Evolutionary conservation across 2,888 invertebrate genomes (phyloP).

Genomic region (Phortica magna): DNA sequence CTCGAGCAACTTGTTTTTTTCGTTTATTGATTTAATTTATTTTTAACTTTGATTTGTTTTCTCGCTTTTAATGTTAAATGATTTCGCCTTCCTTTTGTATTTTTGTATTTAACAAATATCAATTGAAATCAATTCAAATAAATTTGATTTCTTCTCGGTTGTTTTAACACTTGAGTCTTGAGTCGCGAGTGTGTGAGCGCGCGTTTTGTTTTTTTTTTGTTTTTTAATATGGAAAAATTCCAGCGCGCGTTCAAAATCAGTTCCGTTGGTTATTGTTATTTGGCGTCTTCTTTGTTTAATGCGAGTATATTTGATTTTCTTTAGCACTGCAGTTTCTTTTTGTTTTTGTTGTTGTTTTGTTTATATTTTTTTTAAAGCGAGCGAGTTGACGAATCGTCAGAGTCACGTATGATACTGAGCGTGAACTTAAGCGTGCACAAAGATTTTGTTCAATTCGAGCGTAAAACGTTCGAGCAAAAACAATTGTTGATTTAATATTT

Average conservation of each 20-base stretch:
- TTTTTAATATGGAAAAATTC: slow-evolving; percentile 38
- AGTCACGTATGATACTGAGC: slow-evolving; percentile 62
- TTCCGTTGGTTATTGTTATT: slow-evolving; percentile 43
- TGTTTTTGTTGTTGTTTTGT: slow-evolving; percentile 35
- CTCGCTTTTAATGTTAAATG: slow-evolving; percentile 3
- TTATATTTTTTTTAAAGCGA: slow-evolving; percentile 41
- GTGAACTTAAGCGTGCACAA: slow-evolving; percentile 38
- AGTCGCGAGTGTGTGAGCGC: background rate
- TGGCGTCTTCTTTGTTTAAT: slow-evolving; percentile 62
- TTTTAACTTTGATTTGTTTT: slow-evolving; percentile 4
- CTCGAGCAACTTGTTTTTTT: background rate
- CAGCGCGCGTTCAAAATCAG: slow-evolving; percentile 39
- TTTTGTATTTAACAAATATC: slow-evolving; percentile 24
- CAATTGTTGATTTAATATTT: background rate
- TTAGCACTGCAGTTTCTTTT: slow-evolving; percentile 19
- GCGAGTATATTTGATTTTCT: slow-evolving; percentile 45
- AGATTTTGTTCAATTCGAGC: slow-evolving; percentile 53
- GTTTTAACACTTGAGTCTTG: background rate
- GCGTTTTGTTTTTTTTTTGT: background rate
- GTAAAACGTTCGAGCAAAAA: slow-evolving; percentile 25
- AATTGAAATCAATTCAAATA: slow-evolving; percentile 46
- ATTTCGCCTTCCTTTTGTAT: background rate
- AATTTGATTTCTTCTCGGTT: slow-evolving; percentile 14
- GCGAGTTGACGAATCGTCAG: slow-evolving; percentile 54
- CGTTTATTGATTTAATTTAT: slow-evolving; percentile 4